Conservation (phyloP, 2,888 invertebrate species). For the Hemithea aestivaria region DNA sequence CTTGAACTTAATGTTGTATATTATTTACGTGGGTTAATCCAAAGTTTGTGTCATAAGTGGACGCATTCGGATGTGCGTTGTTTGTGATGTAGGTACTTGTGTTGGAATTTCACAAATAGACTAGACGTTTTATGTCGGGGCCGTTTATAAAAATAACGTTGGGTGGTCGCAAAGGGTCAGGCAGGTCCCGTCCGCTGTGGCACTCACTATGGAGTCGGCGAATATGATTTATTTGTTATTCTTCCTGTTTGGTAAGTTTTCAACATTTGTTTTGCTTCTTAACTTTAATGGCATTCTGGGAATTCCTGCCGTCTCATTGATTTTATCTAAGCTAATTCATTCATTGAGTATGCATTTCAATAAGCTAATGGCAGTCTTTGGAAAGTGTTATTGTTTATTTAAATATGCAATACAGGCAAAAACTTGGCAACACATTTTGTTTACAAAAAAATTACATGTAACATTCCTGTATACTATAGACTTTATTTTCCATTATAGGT, state of each 20-base stretch:
- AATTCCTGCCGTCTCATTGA: too few species aligned
- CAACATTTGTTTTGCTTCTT: constrained; percentile 3
- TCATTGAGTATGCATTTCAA: too few species aligned
- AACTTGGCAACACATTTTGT: too few species aligned
- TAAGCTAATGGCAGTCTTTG: too few species aligned
- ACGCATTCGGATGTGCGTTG: constrained; percentile 58
- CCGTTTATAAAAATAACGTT: constrained; percentile 74
- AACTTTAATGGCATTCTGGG: background rate
- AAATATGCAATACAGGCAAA: too few species aligned
- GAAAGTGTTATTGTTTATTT: too few species aligned
- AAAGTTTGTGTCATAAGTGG: constrained; percentile 5
- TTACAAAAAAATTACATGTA: too few species aligned
- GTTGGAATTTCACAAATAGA: constrained; percentile 71
- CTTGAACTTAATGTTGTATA: background rate
- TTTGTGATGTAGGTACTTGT: constrained; percentile 62
- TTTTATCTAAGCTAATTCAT: too few species aligned
- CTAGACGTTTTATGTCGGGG: constrained; percentile 72
- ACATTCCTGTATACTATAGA: background rate
- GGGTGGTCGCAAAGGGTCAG: constrained; percentile 57
- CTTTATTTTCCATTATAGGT: constrained; percentile 32
- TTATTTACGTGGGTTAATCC: background rate
- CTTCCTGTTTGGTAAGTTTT: constrained; percentile 53
- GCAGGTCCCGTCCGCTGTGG: constrained; percentile 50
- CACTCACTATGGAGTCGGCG: constrained; percentile 46
- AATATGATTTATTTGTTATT: constrained; percentile 39